Base-by-base conservation (phyloP, 2,113 vertebrate genomes). In the Mesoclemmys tuberculata region DNA sequence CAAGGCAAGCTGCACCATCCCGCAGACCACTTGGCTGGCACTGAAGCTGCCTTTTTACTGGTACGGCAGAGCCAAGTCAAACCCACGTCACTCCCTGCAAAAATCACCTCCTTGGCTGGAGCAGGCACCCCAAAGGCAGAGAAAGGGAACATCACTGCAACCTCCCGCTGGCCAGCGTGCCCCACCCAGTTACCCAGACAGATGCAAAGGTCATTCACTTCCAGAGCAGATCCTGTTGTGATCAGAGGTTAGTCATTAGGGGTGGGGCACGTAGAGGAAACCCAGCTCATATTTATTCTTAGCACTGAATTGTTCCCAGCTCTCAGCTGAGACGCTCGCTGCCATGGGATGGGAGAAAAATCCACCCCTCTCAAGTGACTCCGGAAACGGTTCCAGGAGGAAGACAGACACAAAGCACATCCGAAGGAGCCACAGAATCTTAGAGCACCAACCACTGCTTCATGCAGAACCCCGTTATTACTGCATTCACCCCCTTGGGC, bases 91-190 rank as follows among this genome's bases (percentile, higher is more conserved):
- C 75, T 82, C 51, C 64, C 51, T 79, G 82, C 79, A 41, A 12
- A 10, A 24, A 1, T 24, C 38, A 52, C 29, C 64, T 83, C 75
- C 22, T 80, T 38, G 31, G 11, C 5, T 3, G 29, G 3, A 56
- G 24, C 29, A 1, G 2, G 38, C 31, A 19, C 7, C 61, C 35
- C 7, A 8, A 64, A 61, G 29, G 58, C 58, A 61, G 12, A 61
- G 29, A 7, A 64, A 61, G 29, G 64, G 49, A 75, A 81, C 82
- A 71, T 35, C 89, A 84, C 75, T 79, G 79, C n/a, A 4, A 2
- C 1, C 51, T 0, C 41, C 4, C 0, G 80, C 85, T 0, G 0
- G 26, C 21, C 24, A 10, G 56, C 3, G 4, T 27, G 38, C 22
- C 38, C 46, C 38, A 5, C 74, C 74, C 41, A 14, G 24, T 46